Conservation (phyloP, 1,140 invertebrate genomes). For the Eupeodes corollae region DNA sequence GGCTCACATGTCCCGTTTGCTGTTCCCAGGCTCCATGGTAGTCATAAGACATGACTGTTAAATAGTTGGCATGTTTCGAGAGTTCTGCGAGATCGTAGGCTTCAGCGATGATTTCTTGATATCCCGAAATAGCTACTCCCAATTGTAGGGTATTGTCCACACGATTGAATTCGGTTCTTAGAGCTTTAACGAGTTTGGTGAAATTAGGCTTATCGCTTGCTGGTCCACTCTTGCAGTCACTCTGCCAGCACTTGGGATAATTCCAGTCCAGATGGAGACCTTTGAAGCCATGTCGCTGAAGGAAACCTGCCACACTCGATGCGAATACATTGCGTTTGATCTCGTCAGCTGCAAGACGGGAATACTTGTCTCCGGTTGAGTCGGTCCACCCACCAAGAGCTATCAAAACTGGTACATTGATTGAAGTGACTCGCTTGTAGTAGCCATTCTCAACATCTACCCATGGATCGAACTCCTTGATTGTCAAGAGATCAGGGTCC, state of each 20-base stretch:
- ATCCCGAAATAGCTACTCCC: conserved; percentile 77
- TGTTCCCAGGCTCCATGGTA: conserved; percentile 80
- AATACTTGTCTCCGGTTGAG: conserved; percentile 74
- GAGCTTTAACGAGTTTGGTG: conserved; percentile 63
- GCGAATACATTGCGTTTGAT: conserved; percentile 56
- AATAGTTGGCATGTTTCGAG: conserved; percentile 61
- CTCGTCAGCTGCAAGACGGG: conserved; percentile 54
- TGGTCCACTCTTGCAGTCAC: conserved; percentile 70
- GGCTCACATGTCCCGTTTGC: conserved; percentile 70
- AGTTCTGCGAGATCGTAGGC: conserved; percentile 68
- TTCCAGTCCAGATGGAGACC: conserved; percentile 85
- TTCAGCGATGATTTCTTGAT: conserved; percentile 74
- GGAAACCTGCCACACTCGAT: conserved; percentile 51
- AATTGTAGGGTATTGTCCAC: conserved; percentile 50
- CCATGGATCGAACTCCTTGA: conserved; percentile 73
- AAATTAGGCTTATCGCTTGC: conserved; percentile 66
- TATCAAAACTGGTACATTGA: conserved; percentile 53
- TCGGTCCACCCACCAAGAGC: conserved; percentile 86
- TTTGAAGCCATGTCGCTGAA: conserved; percentile 62
- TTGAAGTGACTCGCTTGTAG: conserved; percentile 22
- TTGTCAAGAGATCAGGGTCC: conserved; percentile 59
- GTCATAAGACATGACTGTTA: conserved; percentile 82
- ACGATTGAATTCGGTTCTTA: conserved; percentile 60
- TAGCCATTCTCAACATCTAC: conserved; percentile 76
- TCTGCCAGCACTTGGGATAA: conserved; percentile 85